phyloP scores from a whole-genome alignment of 2,888 invertebrate genomes.

The Sycophila texana region DNA sequence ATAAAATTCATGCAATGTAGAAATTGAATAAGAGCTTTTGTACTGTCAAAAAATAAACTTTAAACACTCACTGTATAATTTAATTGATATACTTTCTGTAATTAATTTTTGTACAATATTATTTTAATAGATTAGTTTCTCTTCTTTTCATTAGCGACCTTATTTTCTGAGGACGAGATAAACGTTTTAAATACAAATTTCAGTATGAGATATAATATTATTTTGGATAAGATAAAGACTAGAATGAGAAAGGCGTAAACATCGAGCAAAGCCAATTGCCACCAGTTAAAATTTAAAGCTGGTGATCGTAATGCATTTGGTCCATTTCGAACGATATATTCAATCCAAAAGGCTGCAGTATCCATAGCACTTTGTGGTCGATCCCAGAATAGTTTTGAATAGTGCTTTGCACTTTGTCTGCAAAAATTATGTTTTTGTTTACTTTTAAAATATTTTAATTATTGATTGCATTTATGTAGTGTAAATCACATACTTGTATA shows the following conservation, averaged over 20 bases:
- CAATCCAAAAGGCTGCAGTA: constrained; percentile 65
- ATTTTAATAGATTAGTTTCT: neutral
- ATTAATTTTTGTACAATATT: neutral
- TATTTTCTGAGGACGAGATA: neutral
- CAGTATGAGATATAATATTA: constrained; percentile 14
- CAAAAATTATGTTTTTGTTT: constrained; percentile 18
- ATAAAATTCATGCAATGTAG: no score
- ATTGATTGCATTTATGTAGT: neutral
- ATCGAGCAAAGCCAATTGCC: constrained; percentile 66
- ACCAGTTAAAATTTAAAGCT: constrained; percentile 64
- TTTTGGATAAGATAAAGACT: constrained; percentile 17
- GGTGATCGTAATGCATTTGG: constrained; percentile 63
- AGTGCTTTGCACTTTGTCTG: constrained; percentile 57
- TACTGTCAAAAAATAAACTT: no score
- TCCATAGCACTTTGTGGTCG: constrained; percentile 65
- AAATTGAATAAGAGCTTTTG: no score
- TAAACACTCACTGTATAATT: no score
- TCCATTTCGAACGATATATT: constrained; percentile 59
- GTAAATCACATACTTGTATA: constrained; percentile 42
- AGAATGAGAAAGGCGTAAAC: constrained; percentile 61
- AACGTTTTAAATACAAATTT: constrained; percentile 36
- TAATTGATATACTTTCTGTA: no score
- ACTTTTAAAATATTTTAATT: neutral
- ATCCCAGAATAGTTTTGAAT: constrained; percentile 63
- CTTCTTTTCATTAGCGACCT: constrained; percentile 5